Percentiles rank a stretch among this genome's conserved stretches.
phyloP scores from a whole-genome alignment of 2,888 invertebrate species.

The Omphaloscelis lunosa region DNA sequence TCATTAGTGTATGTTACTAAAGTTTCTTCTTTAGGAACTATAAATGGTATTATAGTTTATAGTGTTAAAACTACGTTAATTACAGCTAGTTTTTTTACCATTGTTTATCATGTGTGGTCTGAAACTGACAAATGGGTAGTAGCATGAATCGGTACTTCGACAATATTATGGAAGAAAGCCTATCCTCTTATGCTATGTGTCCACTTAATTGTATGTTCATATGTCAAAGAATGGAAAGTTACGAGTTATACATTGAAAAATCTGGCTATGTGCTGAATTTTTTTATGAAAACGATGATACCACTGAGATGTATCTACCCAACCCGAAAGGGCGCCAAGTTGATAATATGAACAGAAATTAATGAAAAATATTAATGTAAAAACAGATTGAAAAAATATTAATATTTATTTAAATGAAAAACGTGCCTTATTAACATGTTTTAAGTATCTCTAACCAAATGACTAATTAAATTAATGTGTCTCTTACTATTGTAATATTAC shows the following conservation, averaged over 20 bases:
- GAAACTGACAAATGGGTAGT: constrained; percentile 7
- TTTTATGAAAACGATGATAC: no score
- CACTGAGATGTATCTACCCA: no score
- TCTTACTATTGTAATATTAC: neutral
- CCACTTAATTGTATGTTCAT: neutral
- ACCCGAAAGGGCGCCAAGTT: no score
- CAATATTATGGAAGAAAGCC: neutral
- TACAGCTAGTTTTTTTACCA: constrained; percentile 17
- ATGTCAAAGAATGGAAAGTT: neutral
- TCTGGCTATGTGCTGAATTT: neutral
- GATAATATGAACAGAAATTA: no score
- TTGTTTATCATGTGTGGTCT: constrained; percentile 25
- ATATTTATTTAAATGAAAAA: no score
- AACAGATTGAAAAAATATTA: no score
- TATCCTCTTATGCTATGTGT: no score
- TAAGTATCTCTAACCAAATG: no score
- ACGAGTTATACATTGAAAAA: neutral
- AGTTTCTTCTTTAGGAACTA: constrained; percentile 34
- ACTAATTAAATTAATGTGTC: no score
- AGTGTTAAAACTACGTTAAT: constrained; percentile 27
- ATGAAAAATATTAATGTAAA: no score
- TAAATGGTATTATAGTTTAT: neutral
- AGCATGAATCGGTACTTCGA: neutral
- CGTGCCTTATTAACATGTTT: no score
- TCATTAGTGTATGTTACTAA: constrained; percentile 54